Evolutionary conservation across 2,797 vertebrate genomes (phyloP), one percentile per base, ranked within the genome.

Genomic region (Sebastiscus tertius): DNA sequence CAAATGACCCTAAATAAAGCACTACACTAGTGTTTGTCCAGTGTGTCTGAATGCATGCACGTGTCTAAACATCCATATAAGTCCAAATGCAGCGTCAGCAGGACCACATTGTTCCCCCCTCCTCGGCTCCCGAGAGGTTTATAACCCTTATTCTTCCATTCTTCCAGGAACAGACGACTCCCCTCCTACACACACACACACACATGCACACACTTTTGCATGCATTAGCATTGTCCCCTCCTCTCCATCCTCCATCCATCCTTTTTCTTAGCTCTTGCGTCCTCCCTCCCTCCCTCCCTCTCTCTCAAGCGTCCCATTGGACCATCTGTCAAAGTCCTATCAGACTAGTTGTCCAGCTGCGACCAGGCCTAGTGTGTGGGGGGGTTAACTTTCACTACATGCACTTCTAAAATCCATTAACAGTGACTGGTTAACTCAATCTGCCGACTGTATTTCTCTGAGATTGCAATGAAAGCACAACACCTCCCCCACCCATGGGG

Each of bases 251-350:
- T 74, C 29, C 70, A 39, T 83, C 58, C 72, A 78, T 75, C 67
- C 72, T 46, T 79, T 60, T 33, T 67, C 72, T 34, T 69, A 78
- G 61, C 80, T 49, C 75, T 26, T 14, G 42, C 66, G 49, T 77
- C 80, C 76, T 78, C 74, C 76, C 84, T 81, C 68, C 52, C 75
- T 74, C 81, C 67, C 78, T 77, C 54, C 11, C 34, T 39, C 36
- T 12, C 36, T 39, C 36, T 63, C 64, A 56, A 62, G 74, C 65
- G 20, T 91, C 85, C 88, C 86, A 91, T 90, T 83, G 88, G 86
- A 76, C 93, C 93, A 95, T 95, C 93, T 95, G 94, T 93, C 91
- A 93, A 80, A 90, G 77, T 91, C 84, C 81, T 84, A 58, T 79
- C 60, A 6, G 85, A 80, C 84, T 67, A 79, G 71, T 77, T 20